Evolutionary conservation across 2,888 invertebrate genomes (phyloP).

Genomic region (Campoplex nolae): DNA sequence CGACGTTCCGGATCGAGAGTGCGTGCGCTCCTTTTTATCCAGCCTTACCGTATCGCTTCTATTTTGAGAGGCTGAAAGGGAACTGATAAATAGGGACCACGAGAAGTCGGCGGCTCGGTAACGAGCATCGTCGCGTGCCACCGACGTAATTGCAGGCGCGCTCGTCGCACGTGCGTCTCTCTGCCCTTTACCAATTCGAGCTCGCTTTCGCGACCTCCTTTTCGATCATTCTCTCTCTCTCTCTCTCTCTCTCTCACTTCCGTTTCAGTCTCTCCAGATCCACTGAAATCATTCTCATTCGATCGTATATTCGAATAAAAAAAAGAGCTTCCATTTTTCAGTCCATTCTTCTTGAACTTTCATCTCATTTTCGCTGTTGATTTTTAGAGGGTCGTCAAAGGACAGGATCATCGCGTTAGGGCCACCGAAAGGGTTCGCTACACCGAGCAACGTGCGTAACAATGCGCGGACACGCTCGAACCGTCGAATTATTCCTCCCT

Average conservation of each 20-base stretch:
- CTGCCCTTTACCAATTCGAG: conserved; percentile 31
- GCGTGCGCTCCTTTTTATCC: not conserved
- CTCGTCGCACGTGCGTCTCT: conserved; percentile 52
- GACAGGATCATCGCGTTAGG: conserved; percentile 5
- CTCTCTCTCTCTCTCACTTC: too few relatives aligned
- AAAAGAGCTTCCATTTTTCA: not conserved
- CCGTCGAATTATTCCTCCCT: conserved; percentile 48
- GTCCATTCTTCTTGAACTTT: not conserved
- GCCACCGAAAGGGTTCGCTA: not conserved
- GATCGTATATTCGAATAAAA: too few relatives aligned
- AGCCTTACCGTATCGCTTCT: not conserved
- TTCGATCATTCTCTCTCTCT: not conserved
- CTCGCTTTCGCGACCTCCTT: conserved; percentile 54
- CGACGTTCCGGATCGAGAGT: not conserved
- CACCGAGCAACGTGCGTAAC: conserved; percentile 18
- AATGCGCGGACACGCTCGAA: conserved; percentile 1
- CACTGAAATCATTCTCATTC: too few relatives aligned
- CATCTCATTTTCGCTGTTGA: not conserved
- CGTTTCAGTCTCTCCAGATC: too few relatives aligned
- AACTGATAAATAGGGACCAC: not conserved
- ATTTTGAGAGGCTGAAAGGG: not conserved
- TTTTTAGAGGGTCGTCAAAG: not conserved
- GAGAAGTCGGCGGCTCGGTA: conserved; percentile 8
- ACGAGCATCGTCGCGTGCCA: conserved; percentile 57
- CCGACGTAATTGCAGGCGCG: conserved; percentile 48